Evolutionary conservation across 2,888 invertebrate genomes (phyloP).

Genomic region (Meteorus colon): DNA sequence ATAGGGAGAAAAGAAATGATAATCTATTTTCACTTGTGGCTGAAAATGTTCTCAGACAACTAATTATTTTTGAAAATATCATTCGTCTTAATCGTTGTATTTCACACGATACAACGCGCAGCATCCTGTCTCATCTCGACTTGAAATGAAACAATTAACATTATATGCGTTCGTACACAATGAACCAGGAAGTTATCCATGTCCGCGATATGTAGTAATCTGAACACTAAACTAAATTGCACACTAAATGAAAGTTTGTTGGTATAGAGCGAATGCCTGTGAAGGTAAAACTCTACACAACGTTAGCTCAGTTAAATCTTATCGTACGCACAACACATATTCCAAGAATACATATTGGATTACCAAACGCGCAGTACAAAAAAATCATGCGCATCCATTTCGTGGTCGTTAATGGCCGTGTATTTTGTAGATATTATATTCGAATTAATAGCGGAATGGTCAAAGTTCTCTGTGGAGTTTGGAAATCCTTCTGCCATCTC

Average conservation of each 20-base stretch:
- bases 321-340: conserved; percentile 61
- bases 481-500: neutral
- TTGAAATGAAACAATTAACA: conserved; percentile 21
- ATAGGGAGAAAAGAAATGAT: neutral
- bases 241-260: conserved; percentile 52
- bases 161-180: conserved; percentile 26
- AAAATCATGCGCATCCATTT: neutral
- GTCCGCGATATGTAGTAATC: conserved; percentile 43
- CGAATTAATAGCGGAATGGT: neutral
- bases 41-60: neutral
- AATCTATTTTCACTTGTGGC: neutral
- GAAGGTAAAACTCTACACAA: conserved; percentile 41
- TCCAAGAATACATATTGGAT: conserved; percentile 38
- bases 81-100: neutral
- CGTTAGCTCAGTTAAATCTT: conserved; percentile 62
- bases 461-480: neutral
- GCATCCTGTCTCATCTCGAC: conserved; percentile 9
- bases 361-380: conserved; percentile 4
- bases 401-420: too few relatives aligned
- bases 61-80: neutral
- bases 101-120: neutral
- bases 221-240: conserved; percentile 28
- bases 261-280: conserved; percentile 36
- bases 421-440: too few relatives aligned
- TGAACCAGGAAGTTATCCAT: conserved; percentile 46